Percentiles rank a stretch among this genome's conserved stretches.
Conservation (phyloP, 2,113 vertebrate genomes). For the Paralichthys olivaceus region DNA sequence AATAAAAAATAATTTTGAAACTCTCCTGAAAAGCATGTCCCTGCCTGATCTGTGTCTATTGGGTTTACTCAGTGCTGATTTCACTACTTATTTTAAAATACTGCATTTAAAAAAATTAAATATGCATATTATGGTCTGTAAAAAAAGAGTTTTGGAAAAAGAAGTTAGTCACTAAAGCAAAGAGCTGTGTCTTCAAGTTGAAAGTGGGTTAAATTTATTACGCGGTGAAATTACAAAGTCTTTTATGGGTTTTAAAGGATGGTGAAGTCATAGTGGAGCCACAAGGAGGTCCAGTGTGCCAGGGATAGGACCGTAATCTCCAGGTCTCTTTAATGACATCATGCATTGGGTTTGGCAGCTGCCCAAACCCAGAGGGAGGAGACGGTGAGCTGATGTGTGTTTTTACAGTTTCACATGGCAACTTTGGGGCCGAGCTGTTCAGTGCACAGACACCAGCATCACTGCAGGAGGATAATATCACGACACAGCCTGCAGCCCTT, state of each 20-base stretch:
- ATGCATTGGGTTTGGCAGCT: conserved; percentile 68
- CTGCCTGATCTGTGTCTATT: no score
- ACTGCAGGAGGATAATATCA: neutral
- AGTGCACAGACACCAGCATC: neutral
- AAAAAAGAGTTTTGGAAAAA: neutral
- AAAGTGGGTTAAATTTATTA: conserved; percentile 26
- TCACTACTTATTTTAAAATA: no score
- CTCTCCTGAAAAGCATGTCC: no score
- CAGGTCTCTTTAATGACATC: conserved; percentile 71
- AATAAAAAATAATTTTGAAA: conserved; percentile 34
- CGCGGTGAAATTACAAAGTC: neutral
- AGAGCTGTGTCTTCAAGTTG: neutral
- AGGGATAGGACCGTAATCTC: conserved; percentile 36
- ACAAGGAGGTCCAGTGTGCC: conserved; percentile 46
- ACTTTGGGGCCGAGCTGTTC: conserved; percentile 18
- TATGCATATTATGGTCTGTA: neutral
- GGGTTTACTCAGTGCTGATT: no score
- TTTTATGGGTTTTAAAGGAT: conserved; percentile 26
- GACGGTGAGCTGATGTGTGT: conserved; percentile 18
- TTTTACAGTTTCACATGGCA: conserved; percentile 23
- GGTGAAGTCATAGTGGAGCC: conserved; percentile 70
- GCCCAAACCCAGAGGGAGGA: conserved; percentile 44
- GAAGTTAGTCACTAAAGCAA: neutral
- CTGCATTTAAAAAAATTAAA: neutral
- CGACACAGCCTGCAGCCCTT: neutral